These are phyloP conservation scores for Azemiops feae DNA, from an alignment of 2,113 vertebrate genomes.

Conservation along the genomic window DNA sequence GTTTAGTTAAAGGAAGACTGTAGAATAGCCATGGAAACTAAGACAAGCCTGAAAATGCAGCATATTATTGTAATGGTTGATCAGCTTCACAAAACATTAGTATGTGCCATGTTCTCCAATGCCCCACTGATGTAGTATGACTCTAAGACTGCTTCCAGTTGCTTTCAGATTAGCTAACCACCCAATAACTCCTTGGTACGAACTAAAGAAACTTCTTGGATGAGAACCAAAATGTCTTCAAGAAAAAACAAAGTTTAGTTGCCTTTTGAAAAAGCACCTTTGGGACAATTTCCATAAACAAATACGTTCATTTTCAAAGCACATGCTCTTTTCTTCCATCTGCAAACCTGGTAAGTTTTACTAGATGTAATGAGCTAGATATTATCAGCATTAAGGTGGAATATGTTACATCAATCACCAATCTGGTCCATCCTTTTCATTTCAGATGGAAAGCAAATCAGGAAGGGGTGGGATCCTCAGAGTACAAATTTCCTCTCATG, in stretches of 20 bases:
- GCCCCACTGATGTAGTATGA: neutral
- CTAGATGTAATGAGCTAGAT: conserved; percentile 30
- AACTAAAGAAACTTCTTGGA: neutral
- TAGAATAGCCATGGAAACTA: neutral
- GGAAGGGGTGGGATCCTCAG: conserved; percentile 24
- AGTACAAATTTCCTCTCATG: conserved; percentile 22
- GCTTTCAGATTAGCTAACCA: neutral
- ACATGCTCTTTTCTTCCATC: neutral
- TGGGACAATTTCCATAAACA: neutral
- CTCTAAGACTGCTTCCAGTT: rapidly evolving
- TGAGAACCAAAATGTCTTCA: neutral
- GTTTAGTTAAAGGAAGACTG: neutral
- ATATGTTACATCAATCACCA: conserved; percentile 35
- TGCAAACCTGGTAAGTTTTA: neutral
- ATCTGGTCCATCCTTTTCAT: conserved; percentile 37
- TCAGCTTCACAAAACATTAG: conserved; percentile 1
- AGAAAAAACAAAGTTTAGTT: neutral
- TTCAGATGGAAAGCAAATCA: neutral
- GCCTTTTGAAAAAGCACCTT: neutral
- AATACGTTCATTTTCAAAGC: neutral
- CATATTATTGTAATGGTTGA: neutral
- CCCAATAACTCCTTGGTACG: neutral
- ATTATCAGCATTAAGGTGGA: conserved; percentile 39
- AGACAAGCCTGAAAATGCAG: neutral
- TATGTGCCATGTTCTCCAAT: neutral